Base-by-base conservation (phyloP, 2,888 invertebrate species). In the Euclidia mi region DNA sequence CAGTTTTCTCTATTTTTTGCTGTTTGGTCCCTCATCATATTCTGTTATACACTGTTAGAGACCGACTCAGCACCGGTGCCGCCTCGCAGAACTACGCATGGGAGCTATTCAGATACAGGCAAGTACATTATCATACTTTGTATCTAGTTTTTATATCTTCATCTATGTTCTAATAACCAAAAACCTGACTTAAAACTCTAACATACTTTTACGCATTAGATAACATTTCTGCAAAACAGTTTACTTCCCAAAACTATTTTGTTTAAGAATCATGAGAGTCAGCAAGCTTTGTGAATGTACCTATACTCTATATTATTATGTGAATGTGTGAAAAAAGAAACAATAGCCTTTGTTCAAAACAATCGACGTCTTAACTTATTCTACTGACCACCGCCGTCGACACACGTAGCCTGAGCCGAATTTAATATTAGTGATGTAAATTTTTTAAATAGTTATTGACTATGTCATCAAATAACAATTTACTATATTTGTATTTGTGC, bases 51-150 rank as follows among this genome's bases (percentile, higher is more conserved):
- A 84, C 85, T 89, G 88, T 76, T 95, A 96, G 96, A 96, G 86
- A 94, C 92, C 85, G 96, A 95, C 81, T 88, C 91, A 74, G 95
- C 95, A 76, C 96, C 96, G 77, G 95, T 96, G 81, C 95, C 96
- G 76, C 95, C 96, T 71, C 96, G 96, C 89, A 95, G 96, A 85
- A 91, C 95, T 49, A 89, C 94, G 71, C 90, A 93, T 76, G 93
- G 94, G 85, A 92, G 91, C 88, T 92, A 89, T 87, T 94, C 94
- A 81, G 95, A 94, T 72, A 90, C 95, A 95, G 96, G 96, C 95
- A 95, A 94, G 94, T 92, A 79, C 49, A 3, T 20, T 29, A 35
- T 57, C 44, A 56, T 50, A 43, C 38, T 42, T 42, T 34, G 38
- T 48, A 34, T 14, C 4, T 34, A 34, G 12, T 29, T 18, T 18